phyloP scores from a whole-genome alignment of 2,113 vertebrate species.

The Nibea coibor region DNA sequence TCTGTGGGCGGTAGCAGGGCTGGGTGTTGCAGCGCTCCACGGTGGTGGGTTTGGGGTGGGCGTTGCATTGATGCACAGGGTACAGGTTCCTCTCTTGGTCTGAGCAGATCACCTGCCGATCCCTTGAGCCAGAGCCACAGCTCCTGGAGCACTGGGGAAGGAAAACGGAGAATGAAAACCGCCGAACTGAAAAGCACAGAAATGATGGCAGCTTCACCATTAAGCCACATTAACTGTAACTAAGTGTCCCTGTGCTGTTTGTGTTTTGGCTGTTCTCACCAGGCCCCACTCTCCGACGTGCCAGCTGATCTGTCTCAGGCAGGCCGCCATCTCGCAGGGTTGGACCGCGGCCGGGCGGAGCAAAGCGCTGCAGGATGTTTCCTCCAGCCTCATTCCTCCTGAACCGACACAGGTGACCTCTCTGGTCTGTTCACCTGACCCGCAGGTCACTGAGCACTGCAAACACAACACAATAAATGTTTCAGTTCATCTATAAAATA shows the following conservation, averaged over 20 bases:
- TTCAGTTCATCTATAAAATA: not conserved
- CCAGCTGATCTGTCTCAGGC: slow-evolving; percentile 86
- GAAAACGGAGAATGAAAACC: not conserved
- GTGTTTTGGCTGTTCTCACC: slow-evolving; percentile 77
- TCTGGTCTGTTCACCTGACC: slow-evolving; percentile 88
- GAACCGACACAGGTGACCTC: slow-evolving; percentile 84
- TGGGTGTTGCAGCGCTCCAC: slow-evolving; percentile 91
- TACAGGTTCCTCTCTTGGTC: slow-evolving; percentile 84
- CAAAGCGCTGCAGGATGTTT: slow-evolving; percentile 82
- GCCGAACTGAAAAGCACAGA: not conserved
- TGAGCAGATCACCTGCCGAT: slow-evolving; percentile 92
- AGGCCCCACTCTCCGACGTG: slow-evolving; percentile 90
- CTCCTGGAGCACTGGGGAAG: slow-evolving; percentile 91
- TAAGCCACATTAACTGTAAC: not conserved
- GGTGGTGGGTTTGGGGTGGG: slow-evolving; percentile 81
- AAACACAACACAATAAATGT: slow-evolving; percentile 16
- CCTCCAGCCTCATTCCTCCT: slow-evolving; percentile 81
- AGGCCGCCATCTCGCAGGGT: slow-evolving; percentile 83
- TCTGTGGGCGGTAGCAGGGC: slow-evolving; percentile 88
- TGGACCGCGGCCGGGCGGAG: slow-evolving; percentile 80
- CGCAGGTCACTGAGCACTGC: slow-evolving; percentile 94
- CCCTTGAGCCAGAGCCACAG: slow-evolving; percentile 88
- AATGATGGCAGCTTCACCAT: not conserved
- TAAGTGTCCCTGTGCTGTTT: not conserved
- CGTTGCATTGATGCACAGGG: slow-evolving; percentile 81